A percentile compares a stretch with the other conserved stretches of the same genome.
Conservation (phyloP, 2,888 invertebrate species). For the Hirtodrosophila trivittata region DNA sequence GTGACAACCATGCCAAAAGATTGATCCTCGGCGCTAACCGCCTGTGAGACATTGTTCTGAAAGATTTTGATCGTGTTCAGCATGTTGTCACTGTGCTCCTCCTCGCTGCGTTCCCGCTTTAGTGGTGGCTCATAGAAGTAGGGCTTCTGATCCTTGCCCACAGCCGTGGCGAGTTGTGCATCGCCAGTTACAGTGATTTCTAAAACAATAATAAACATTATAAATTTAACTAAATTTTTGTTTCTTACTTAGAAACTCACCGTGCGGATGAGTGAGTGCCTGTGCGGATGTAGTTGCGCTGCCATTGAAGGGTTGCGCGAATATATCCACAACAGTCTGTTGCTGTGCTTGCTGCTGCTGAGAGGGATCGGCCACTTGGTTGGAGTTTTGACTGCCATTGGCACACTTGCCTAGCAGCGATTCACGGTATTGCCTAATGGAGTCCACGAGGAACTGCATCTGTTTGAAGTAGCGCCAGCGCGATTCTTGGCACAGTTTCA, state of each 20-base stretch:
- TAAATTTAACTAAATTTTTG: neutral
- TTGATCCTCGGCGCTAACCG: slow-evolving; percentile 81
- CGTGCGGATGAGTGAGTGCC: slow-evolving; percentile 81
- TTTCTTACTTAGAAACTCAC: slow-evolving; percentile 47
- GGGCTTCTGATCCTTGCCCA: slow-evolving; percentile 79
- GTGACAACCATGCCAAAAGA: slow-evolving; percentile 82
- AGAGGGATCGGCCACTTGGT: slow-evolving; percentile 78
- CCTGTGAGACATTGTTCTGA: slow-evolving; percentile 80
- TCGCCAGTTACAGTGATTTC: slow-evolving; percentile 82
- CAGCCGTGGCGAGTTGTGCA: slow-evolving; percentile 77
- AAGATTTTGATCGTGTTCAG: slow-evolving; percentile 82
- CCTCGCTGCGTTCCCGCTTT: slow-evolving; percentile 79
- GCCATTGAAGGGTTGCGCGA: slow-evolving; percentile 81
- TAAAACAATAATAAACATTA: slow-evolving; percentile 17
- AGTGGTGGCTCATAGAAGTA: slow-evolving; percentile 81
- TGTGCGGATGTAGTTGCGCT: slow-evolving; percentile 79
- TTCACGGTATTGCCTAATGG: slow-evolving; percentile 81
- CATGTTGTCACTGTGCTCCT: slow-evolving; percentile 82
- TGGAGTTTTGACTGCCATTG: slow-evolving; percentile 68
- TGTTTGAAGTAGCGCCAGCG: slow-evolving; percentile 82
- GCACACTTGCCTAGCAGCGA: slow-evolving; percentile 80
- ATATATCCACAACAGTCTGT: slow-evolving; percentile 80
- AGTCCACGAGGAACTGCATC: slow-evolving; percentile 82
- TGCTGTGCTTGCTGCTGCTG: slow-evolving; percentile 81
- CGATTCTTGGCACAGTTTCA: slow-evolving; percentile 82